Conservation (phyloP, 2,888 invertebrate species). For the Automeris io region DNA sequence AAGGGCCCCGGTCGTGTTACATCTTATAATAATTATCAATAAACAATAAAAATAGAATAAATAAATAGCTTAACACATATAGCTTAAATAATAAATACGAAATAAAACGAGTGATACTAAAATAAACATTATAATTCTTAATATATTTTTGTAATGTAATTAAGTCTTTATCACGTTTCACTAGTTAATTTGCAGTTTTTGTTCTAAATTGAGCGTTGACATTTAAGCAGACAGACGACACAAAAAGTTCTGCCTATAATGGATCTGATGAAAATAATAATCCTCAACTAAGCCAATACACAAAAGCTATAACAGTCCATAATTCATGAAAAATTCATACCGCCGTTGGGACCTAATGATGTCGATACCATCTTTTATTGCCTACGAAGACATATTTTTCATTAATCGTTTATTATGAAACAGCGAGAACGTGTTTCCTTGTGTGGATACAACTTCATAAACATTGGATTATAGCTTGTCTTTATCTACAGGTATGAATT, state of each 20-base stretch:
- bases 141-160: too few relatives aligned
- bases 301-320: constrained; percentile 49
- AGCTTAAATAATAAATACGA: too few relatives aligned
- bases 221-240: constrained; percentile 36
- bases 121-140: too few relatives aligned
- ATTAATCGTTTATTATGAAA: constrained; percentile 59
- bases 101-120: too few relatives aligned
- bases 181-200: constrained; percentile 32
- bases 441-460: constrained; percentile 13
- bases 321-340: constrained; percentile 76
- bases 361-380: constrained; percentile 66
- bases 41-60: too few relatives aligned
- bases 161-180: constrained; percentile 42
- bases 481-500: too few relatives aligned
- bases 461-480: background rate
- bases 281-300: constrained; percentile 42
- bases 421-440: constrained; percentile 28
- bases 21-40: too few relatives aligned
- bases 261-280: constrained; percentile 53
- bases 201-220: constrained; percentile 42
- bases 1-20: too few relatives aligned
- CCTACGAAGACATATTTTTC: constrained; percentile 60
- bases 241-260: constrained; percentile 48
- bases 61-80: too few relatives aligned
- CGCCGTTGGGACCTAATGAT: constrained; percentile 63